Base-by-base conservation (phyloP, 92 coral and sea anemone species). In the Montipora capitata region DNA sequence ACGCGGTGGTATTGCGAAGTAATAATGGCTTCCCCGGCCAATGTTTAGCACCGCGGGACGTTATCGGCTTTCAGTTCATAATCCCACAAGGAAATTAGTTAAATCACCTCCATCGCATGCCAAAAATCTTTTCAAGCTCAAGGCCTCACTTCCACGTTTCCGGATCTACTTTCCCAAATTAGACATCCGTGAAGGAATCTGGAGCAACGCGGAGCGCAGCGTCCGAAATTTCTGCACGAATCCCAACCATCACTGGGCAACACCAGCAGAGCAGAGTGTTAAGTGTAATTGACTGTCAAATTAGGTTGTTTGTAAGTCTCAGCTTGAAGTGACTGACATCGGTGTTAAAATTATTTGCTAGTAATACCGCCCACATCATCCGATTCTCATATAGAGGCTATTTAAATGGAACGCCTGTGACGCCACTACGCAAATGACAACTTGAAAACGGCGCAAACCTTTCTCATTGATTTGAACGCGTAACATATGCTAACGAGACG, bases 281-380 rank as follows among this genome's bases (percentile, higher is more conserved):
- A 91, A 86, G 89, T 83, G 87, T 93, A 76, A 89, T 79, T 88
- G 93, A 89, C 95, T 93, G 96, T 95, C 98, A 95, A 75, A 82
- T 86, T 85, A 70, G 85, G 90, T 88, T 94, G 94, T 93, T 95
- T 93, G 96, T 85, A 80, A 93, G 91, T 90, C 90, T 66, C 96
- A 94, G 91, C 94, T 87, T 75, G 93, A 85, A 66, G 14, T 95
- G 96, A 95, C 88, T 93, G 98, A 93, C 98, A 91, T 18, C 84
- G 92, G 94, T 94, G 94, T 94, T 93, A 92, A 86, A 89, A 92
- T 90, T 93, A 92, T 94, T 93, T 91, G 79, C 95, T 44, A 87
- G 80, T 61, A 54, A 82, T 77, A 87, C 98, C 98, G 98, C 98
- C 98, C 98, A 90, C 98, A 86, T 94, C 84, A 87, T 94, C 88